A percentile compares a stretch with the other conserved stretches of the same genome.
These are phyloP conservation scores for Diuraphis noxia DNA, from an alignment of 1,140 invertebrate genomes.

Conservation along the genomic window DNA sequence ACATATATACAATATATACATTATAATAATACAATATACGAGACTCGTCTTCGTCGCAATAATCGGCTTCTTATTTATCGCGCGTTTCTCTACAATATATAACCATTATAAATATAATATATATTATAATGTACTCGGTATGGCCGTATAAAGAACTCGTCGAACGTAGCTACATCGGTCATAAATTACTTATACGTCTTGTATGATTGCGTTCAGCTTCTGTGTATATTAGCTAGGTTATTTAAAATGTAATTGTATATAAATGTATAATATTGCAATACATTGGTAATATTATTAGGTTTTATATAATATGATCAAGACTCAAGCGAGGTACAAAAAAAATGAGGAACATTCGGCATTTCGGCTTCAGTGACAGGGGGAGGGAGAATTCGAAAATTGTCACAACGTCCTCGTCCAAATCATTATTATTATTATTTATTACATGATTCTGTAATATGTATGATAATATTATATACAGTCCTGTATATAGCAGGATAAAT, in stretches of 20 bases:
- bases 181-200: background rate
- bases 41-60: background rate
- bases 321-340: no score
- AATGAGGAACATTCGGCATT: background rate
- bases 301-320: background rate
- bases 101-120: background rate
- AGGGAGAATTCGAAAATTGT: background rate
- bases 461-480: no score
- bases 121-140: background rate
- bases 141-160: background rate
- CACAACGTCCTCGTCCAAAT: background rate
- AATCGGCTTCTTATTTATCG: background rate
- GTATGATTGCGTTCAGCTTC: background rate
- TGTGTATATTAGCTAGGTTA: background rate
- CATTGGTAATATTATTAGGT: background rate
- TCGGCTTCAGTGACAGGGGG: background rate
- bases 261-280: background rate
- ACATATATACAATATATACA: no score
- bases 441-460: background rate
- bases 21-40: background rate
- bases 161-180: background rate
- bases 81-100: background rate
- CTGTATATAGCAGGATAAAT: no score
- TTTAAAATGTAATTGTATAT: background rate
- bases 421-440: background rate